Evolutionary conservation across 2,888 invertebrate genomes (phyloP), one percentile per base, ranked within the genome.

Genomic region (Drosophila bunnanda): DNA sequence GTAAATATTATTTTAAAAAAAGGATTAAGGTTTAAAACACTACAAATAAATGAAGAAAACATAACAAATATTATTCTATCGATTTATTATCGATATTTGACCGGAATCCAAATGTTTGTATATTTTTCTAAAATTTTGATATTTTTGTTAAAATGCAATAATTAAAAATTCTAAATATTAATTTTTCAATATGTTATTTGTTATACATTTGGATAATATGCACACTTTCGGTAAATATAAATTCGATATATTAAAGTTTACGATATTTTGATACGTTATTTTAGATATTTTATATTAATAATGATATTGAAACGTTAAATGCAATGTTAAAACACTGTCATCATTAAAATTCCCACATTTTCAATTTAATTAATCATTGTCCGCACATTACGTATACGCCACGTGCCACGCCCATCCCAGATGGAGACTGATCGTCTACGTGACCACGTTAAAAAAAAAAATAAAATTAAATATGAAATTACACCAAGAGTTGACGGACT

Each of bases 381-480:
- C n/a, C n/a, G n/a, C n/a, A n/a, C 41, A 54, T 34, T n/a, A 41
- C 41, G 32, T 32, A 30, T 59, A 53, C 39, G 30, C 39, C 39
- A 17, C 28, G 41, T 28, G 56, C 53, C 57, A 72, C 65, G 57
- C 72, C 72, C 71, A 38, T 5, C 36, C 13, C 22, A 44, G 46
- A 12, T 30, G 46, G 30, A 32, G 36, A 17, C 55, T 38, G 32
- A 22, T 32, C 15, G 69, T 68, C 57, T 72, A 72, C 72, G 72
- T 72, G 72, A 72, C 54, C 53, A 53, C n/a, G 1, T 22, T 28
- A 12, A 46, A 46, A 30, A 30, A 17, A 3, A 28, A 28, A 25
- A 2, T 12, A 7, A 25, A 20, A 32, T 32, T 7, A 8, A 13
- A 13, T 30, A 30, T 2, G 0, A 13, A 57, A 32, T 57, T 56